Evolutionary conservation across 1,140 invertebrate genomes (phyloP).

Genomic region (Metaphire vulgaris): DNA sequence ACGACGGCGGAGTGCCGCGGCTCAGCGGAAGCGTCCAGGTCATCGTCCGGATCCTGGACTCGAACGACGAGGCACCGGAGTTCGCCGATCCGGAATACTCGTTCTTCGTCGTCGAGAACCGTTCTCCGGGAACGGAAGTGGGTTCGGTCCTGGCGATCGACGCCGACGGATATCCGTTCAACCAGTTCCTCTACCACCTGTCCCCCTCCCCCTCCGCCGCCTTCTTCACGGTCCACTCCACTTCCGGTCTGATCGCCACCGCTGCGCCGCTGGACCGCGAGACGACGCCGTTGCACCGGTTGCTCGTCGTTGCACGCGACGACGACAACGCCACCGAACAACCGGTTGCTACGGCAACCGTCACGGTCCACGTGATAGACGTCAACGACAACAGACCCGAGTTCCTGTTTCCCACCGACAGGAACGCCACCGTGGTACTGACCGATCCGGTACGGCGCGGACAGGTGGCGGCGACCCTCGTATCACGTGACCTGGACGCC

Average conservation of each 20-base stretch:
- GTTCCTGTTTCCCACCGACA: conserved; percentile 22
- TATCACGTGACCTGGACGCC: background rate
- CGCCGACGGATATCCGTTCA: conserved; percentile 14
- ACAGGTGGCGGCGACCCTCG: conserved; percentile 1
- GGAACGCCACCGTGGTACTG: conserved; percentile 42
- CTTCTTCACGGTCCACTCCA: conserved; percentile 77
- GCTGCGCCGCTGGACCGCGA: conserved; percentile 73
- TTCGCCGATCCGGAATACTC: conserved; percentile 5
- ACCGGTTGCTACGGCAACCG: conserved; percentile 76
- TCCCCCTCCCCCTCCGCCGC: background rate
- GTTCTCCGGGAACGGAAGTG: conserved; percentile 16
- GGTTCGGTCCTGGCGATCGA: conserved; percentile 23
- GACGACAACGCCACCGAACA: conserved; percentile 81
- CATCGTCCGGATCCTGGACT: conserved; percentile 8
- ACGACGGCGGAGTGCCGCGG: conserved; percentile 4
- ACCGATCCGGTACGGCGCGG: conserved; percentile 54
- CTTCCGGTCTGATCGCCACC: conserved; percentile 76
- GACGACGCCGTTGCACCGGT: conserved; percentile 72
- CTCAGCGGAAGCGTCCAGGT: background rate
- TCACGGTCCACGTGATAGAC: conserved; percentile 70
- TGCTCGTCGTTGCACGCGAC: conserved; percentile 67
- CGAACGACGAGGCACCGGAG: conserved; percentile 27
- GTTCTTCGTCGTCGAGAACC: conserved; percentile 14
- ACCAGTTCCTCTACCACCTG: conserved; percentile 20
- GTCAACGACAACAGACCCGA: conserved; percentile 79